These are phyloP conservation scores for Ostrea edulis DNA, from an alignment of 1,140 invertebrate species.

Conservation along the genomic window DNA sequence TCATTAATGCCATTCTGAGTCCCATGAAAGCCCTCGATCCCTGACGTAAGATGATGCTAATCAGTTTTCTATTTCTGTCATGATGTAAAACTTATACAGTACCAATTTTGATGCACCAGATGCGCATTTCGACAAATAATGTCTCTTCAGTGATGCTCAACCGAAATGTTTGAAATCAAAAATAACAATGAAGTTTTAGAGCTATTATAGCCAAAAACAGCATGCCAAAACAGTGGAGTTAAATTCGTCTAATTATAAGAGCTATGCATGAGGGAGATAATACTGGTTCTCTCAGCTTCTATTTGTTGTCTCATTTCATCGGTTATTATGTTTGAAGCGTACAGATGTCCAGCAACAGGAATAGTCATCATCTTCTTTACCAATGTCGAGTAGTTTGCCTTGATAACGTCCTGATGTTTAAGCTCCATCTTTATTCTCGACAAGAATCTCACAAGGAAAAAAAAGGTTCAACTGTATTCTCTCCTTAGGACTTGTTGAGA, in stretches of 20 bases:
- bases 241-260: too few relatives aligned
- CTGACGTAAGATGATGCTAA: conserved; percentile 31
- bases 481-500: background rate
- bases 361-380: conserved; percentile 36
- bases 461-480: background rate
- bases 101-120: too few relatives aligned
- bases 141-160: too few relatives aligned
- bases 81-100: too few relatives aligned
- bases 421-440: conserved; percentile 14
- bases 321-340: conserved; percentile 22
- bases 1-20: background rate
- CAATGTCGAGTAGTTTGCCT: background rate
- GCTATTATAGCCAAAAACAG: too few relatives aligned
- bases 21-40: background rate
- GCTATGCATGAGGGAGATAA: too few relatives aligned
- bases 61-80: conserved; percentile 34
- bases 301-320: conserved; percentile 37
- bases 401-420: conserved; percentile 24
- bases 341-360: conserved; percentile 1
- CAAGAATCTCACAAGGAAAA: background rate
- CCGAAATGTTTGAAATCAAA: too few relatives aligned
- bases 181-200: too few relatives aligned
- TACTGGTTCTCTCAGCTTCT: conserved; percentile 30
- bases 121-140: too few relatives aligned
- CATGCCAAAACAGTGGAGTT: too few relatives aligned